Evolutionary conservation across 2,113 vertebrate species (phyloP).

Genomic region (Psittacus erithacus): DNA sequence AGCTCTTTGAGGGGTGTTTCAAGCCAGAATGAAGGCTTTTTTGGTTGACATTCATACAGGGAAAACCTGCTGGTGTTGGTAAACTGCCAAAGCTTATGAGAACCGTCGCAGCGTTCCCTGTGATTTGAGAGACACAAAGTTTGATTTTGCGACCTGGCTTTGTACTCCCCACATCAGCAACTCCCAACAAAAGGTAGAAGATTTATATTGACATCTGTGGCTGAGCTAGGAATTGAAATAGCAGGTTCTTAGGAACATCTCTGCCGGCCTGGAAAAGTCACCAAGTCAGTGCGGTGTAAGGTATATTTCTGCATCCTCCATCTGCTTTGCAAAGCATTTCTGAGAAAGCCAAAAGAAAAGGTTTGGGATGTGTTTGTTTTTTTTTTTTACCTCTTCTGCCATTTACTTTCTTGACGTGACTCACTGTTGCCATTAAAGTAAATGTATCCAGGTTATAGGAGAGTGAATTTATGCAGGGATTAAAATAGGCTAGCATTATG

Average conservation of each 20-base stretch:
- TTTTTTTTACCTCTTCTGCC: neutral
- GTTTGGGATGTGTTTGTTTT: neutral
- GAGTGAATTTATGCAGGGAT: neutral
- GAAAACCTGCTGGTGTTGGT: neutral
- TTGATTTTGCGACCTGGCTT: neutral
- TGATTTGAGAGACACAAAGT: neutral
- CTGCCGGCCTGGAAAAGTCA: constrained; percentile 21
- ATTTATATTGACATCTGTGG: neutral
- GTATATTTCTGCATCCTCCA: neutral
- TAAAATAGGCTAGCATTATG: constrained; percentile 14
- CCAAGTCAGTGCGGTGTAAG: neutral
- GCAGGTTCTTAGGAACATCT: neutral
- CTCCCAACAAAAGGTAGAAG: neutral
- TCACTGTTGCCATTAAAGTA: neutral
- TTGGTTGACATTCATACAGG: neutral
- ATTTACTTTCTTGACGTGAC: neutral
- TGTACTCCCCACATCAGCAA: neutral
- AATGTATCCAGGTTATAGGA: neutral
- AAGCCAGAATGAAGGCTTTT: neutral
- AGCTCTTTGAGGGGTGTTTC: neutral
- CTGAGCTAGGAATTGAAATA: constrained; percentile 2
- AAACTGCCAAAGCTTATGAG: neutral
- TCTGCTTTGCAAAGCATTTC: neutral
- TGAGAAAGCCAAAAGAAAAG: neutral
- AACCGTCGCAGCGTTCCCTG: neutral